Evolutionary conservation across 1,140 invertebrate species (phyloP).

Genomic region (Cydia pomonella): DNA sequence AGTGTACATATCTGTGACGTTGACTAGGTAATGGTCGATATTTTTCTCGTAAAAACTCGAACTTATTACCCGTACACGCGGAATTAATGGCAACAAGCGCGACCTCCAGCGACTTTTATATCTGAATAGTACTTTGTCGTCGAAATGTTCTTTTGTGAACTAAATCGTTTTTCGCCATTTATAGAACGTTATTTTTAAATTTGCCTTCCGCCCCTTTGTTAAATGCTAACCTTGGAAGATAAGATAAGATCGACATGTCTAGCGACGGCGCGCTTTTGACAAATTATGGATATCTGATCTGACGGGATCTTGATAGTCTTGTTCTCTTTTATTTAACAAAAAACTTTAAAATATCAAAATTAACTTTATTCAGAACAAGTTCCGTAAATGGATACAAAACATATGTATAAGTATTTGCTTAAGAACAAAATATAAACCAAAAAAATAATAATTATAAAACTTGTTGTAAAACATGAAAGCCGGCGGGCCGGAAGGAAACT

Average conservation of each 20-base stretch:
- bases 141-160: constrained; percentile 39
- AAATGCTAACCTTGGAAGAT: constrained; percentile 25
- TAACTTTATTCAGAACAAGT: too few species aligned
- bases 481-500: not conserved
- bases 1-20: not conserved
- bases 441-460: not conserved
- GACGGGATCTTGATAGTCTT: constrained; percentile 15
- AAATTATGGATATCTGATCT: constrained; percentile 32
- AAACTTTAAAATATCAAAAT: too few species aligned
- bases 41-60: constrained; percentile 55
- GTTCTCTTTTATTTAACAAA: not conserved
- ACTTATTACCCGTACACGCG: constrained; percentile 52
- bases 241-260: not conserved
- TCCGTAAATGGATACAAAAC: too few species aligned
- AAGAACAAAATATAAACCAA: not conserved
- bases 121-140: constrained; percentile 48
- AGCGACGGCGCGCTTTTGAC: constrained; percentile 17
- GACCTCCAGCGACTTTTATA: constrained; percentile 52
- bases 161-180: constrained; percentile 50
- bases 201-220: constrained; percentile 45
- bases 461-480: not conserved
- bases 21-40: constrained; percentile 50
- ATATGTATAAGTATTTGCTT: not conserved
- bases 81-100: constrained; percentile 56
- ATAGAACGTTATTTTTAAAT: constrained; percentile 45